Conservation (phyloP, 92 coral and sea anemone species). For the Nematostella vectensis region DNA sequence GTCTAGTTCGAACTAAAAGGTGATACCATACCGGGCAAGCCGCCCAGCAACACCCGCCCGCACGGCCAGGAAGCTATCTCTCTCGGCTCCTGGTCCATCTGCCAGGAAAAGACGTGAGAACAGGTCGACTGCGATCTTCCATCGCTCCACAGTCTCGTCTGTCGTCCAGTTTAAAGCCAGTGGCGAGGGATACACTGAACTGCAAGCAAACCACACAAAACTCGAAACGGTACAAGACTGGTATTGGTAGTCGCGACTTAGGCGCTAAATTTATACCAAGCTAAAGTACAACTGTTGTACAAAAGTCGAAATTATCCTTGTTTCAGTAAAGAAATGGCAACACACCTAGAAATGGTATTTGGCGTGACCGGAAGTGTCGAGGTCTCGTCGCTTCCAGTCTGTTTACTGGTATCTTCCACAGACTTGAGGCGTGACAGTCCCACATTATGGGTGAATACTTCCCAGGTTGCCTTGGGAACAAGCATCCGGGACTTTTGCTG, state of each 20-base stretch:
- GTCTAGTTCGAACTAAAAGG: too few relatives aligned
- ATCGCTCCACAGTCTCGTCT: slow-evolving; percentile 56
- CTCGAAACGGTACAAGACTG: too few relatives aligned
- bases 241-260: too few relatives aligned
- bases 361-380: slow-evolving; percentile 62
- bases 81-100: slow-evolving; percentile 92
- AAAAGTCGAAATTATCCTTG: too few relatives aligned
- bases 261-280: too few relatives aligned
- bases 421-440: slow-evolving; percentile 56
- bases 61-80: slow-evolving; percentile 91
- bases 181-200: slow-evolving; percentile 43
- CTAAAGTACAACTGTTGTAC: neutral
- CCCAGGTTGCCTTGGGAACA: slow-evolving; percentile 89
- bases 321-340: too few relatives aligned
- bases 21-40: slow-evolving; percentile 77
- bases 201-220: slow-evolving; percentile 16
- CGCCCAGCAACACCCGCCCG: slow-evolving; percentile 93
- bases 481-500: slow-evolving; percentile 67
- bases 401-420: slow-evolving; percentile 34
- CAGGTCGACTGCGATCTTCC: slow-evolving; percentile 78
- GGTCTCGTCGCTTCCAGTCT: slow-evolving; percentile 38
- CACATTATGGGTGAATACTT: slow-evolving; percentile 67
- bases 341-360: slow-evolving; percentile 31
- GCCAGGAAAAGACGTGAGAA: slow-evolving; percentile 93
- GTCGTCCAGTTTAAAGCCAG: slow-evolving; percentile 63